Base-by-base conservation (phyloP, 1,140 invertebrate species). In the Penaeus indicus region DNA sequence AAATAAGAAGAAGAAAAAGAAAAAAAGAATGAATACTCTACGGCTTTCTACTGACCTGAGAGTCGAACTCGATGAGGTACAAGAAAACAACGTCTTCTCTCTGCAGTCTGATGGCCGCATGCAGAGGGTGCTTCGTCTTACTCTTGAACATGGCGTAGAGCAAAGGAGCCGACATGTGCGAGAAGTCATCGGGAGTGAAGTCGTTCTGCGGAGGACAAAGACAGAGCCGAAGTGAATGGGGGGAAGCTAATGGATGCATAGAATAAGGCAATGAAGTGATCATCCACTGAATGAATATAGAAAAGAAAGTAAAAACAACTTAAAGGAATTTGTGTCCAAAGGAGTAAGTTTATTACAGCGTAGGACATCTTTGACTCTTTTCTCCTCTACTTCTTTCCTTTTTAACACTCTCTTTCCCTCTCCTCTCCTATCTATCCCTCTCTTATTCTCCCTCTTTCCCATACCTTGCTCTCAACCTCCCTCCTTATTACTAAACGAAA, bases 11-110 rank as follows among this genome's bases (percentile, higher is more conserved):
- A 25, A 19, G 32, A 22, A 77, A 60, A 10, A 75, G 63, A 78
- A 11, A 62, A 21, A 42, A 3, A 63, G 32, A 47, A 54, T 54
- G 8, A 1, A 54, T 54, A 54, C 54, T 54, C 1, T 54, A 16
- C 0, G 54, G 32, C 22, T 18, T 61, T 60, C 21, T 25, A 94
- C 95, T 95, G 93, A 98, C 97, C 94, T 96, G 95, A 38, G 95
- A 94, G 92, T 96, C 96, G 93, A 97, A 96, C 93, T 99, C 98
- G 72, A 98, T 96, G 54, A 99, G 94, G 92, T 96, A 99, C 21
- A 99, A 94, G 93, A 98, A 98, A 0, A 99, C 96, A 13, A 99
- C 98, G 93, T 99, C 98, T 92, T 99, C 98, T 32, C 98, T 93
- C 92, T 96, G 93, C 4, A 98, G 94, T 88, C 96, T 93, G 11